A percentile compares a stretch with the other conserved stretches of the same genome.
phyloP scores from a whole-genome alignment of 2,888 invertebrate genomes.

The Abscondita cerata region DNA sequence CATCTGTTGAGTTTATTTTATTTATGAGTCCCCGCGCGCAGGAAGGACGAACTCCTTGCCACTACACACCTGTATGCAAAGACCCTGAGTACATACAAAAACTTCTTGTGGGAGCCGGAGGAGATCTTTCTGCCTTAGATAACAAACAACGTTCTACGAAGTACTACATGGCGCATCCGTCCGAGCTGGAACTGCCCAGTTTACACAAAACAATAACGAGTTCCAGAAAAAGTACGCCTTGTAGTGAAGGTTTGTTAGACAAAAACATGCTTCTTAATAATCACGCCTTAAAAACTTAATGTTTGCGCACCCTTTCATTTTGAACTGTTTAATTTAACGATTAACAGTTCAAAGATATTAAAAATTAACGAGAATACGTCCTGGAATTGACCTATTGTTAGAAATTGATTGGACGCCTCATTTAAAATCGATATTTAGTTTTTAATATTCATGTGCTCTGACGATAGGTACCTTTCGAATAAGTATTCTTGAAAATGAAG shows the following conservation, averaged over 20 bases:
- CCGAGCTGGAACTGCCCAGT: slow-evolving; percentile 63
- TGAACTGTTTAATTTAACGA: neutral
- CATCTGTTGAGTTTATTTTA: too few relatives aligned
- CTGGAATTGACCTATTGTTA: slow-evolving; percentile 17
- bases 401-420: slow-evolving; percentile 19
- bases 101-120: slow-evolving; percentile 66
- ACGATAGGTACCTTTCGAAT: too few relatives aligned
- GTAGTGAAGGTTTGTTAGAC: slow-evolving; percentile 49
- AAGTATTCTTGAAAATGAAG: too few relatives aligned
- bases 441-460: too few relatives aligned
- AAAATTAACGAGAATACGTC: slow-evolving; percentile 14
- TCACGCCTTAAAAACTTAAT: neutral
- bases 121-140: slow-evolving; percentile 68
- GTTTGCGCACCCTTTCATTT: neutral
- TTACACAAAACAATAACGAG: slow-evolving; percentile 46
- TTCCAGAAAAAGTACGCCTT: slow-evolving; percentile 47
- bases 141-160: slow-evolving; percentile 64
- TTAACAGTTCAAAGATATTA: slow-evolving; percentile 1
- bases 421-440: slow-evolving; percentile 11
- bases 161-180: slow-evolving; percentile 64
- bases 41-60: slow-evolving; percentile 73
- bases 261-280: neutral
- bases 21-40: too few relatives aligned
- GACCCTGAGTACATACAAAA: slow-evolving; percentile 68
- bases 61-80: slow-evolving; percentile 69